phyloP scores from a whole-genome alignment of 2,888 invertebrate species.

The Drosophila macrothrix region DNA sequence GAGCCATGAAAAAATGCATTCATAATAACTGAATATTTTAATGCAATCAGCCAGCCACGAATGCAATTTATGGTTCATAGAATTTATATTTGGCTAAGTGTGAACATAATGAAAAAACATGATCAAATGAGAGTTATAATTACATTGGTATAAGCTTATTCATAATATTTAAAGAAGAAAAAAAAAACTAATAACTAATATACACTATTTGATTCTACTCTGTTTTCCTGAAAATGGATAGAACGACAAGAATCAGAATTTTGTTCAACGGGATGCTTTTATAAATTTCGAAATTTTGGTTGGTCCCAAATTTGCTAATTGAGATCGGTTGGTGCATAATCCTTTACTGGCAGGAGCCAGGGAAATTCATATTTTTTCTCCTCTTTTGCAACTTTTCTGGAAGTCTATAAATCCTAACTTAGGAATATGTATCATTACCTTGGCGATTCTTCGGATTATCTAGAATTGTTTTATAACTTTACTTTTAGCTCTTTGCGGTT shows the following conservation, averaged over 20 bases:
- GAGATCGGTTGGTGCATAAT: not conserved
- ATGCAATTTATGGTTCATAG: constrained; percentile 51
- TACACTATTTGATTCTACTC: not conserved
- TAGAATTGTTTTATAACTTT: not conserved
- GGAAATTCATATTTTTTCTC: not conserved
- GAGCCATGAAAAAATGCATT: constrained; percentile 21
- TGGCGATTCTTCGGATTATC: not conserved
- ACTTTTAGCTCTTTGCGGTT: constrained; percentile 1
- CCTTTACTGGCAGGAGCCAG: not conserved
- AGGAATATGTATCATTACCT: not conserved
- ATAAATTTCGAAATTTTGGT: not conserved
- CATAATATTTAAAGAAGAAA: not conserved
- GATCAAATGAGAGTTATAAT: constrained; percentile 12
- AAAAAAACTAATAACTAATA: not conserved
- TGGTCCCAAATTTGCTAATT: not conserved
- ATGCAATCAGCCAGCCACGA: constrained; percentile 58
- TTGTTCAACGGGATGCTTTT: not conserved
- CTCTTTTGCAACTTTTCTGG: not conserved
- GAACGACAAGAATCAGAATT: not conserved
- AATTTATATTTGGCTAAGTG: constrained; percentile 29
- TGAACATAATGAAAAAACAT: constrained; percentile 21
- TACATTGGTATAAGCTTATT: not conserved
- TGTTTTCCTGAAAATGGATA: not conserved
- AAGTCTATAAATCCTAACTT: not conserved
- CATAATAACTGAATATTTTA: constrained; percentile 25